Percentiles rank a stretch among this genome's conserved stretches.
phyloP scores from a whole-genome alignment of 2,888 invertebrate genomes.

The Drosophila demipolita region DNA sequence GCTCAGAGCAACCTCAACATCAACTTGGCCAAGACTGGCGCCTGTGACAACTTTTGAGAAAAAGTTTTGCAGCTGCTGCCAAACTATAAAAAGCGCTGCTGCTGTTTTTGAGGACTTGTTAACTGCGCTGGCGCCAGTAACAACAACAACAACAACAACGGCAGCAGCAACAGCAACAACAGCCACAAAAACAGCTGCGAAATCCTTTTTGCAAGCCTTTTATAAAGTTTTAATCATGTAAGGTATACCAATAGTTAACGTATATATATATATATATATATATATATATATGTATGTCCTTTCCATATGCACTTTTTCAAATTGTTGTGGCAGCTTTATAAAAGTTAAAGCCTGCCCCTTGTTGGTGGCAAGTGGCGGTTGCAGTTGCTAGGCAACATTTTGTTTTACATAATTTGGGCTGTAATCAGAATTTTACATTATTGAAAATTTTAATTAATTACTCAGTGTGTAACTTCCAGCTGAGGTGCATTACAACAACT shows the following conservation, averaged over 20 bases:
- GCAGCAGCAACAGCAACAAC: constrained; percentile 1
- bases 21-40: constrained; percentile 69
- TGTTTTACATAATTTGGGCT: constrained; percentile 6
- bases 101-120: constrained; percentile 59
- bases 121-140: constrained; percentile 40
- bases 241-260: constrained; percentile 52
- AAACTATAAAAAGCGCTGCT: constrained; percentile 41
- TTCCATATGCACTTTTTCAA: constrained; percentile 3
- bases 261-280: constrained; percentile 12
- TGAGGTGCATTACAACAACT: not conserved
- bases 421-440: not conserved
- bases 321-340: not conserved
- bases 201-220: constrained; percentile 42
- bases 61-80: constrained; percentile 58
- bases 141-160: constrained; percentile 9
- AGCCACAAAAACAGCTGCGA: constrained; percentile 19
- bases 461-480: not conserved
- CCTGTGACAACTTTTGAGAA: constrained; percentile 67
- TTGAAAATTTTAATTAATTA: constrained; percentile 1
- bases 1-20: constrained; percentile 38
- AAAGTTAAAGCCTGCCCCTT: constrained; percentile 1
- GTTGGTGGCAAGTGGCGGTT: not conserved
- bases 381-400: constrained; percentile 27
- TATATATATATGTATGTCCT: not conserved
- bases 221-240: constrained; percentile 67